Conservation (phyloP, 2,113 vertebrate species). For the Catharus fuscescens region DNA sequence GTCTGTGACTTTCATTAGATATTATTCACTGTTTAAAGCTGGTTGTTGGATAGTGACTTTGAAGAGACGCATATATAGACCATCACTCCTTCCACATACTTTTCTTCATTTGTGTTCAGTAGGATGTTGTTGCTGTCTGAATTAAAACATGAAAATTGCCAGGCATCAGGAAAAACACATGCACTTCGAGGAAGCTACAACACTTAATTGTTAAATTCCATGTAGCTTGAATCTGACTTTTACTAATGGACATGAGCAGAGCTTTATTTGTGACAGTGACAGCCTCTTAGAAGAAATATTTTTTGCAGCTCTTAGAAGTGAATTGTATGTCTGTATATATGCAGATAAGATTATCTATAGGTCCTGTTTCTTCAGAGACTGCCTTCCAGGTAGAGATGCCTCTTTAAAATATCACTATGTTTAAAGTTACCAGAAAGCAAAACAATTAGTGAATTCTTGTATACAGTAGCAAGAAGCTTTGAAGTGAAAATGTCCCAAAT, state of each 20-base stretch:
- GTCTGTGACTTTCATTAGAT: conserved; percentile 65
- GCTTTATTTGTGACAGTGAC: not conserved
- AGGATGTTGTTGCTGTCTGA: not conserved
- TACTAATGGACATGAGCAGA: not conserved
- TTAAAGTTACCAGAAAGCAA: not conserved
- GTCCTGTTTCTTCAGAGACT: not conserved
- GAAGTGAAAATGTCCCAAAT: not conserved
- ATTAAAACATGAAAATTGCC: not conserved
- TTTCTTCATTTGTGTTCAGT: not conserved
- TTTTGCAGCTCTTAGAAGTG: not conserved
- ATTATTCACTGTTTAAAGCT: conserved; percentile 61
- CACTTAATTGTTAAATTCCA: not conserved
- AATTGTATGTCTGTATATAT: not conserved
- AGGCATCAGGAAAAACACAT: conserved; percentile 14
- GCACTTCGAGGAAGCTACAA: not conserved
- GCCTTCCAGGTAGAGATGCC: not conserved
- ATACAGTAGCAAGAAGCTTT: not conserved
- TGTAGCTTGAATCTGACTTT: not conserved
- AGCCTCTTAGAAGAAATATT: not conserved
- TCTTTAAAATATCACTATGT: not conserved
- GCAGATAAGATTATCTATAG: not conserved
- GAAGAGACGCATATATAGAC: conserved; percentile 31
- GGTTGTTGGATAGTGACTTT: conserved; percentile 2
- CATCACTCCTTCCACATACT: not conserved
- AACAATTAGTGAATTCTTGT: not conserved